A percentile compares a stretch with the other conserved stretches of the same genome.
Conservation (phyloP, 1,140 invertebrate genomes). For the Heliconius himera region DNA sequence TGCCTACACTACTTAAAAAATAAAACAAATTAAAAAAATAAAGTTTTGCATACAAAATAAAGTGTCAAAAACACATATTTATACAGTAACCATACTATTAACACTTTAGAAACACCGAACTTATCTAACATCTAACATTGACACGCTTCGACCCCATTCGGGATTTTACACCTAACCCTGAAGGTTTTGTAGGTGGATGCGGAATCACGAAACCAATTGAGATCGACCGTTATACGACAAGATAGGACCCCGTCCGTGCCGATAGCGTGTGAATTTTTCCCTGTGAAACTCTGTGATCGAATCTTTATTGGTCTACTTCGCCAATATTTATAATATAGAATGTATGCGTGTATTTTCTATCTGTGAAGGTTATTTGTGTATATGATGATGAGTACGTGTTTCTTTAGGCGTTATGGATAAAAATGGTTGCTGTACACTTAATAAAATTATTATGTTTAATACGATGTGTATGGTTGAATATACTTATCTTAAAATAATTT, state of each 20-base stretch:
- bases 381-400: neutral
- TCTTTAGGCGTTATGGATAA: no score
- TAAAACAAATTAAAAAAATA: neutral
- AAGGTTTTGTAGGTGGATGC: conserved; percentile 44
- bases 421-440: no score
- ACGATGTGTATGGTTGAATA: no score
- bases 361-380: neutral
- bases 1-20: no score
- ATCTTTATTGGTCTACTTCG: conserved; percentile 26
- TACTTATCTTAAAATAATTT: no score
- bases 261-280: conserved; percentile 37
- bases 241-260: conserved; percentile 34
- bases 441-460: no score
- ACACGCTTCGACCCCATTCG: conserved; percentile 16
- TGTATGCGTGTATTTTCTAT: conserved; percentile 12
- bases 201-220: conserved; percentile 61
- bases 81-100: neutral
- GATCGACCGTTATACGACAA: conserved; percentile 37
- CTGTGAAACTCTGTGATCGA: conserved; percentile 27
- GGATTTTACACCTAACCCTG: conserved; percentile 17
- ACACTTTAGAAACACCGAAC: neutral
- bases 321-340: conserved; percentile 29
- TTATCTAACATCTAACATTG: conserved; percentile 24
- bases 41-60: neutral
- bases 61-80: neutral